Conservation (phyloP, 2,113 vertebrate genomes). For the Neotoma lepida region DNA sequence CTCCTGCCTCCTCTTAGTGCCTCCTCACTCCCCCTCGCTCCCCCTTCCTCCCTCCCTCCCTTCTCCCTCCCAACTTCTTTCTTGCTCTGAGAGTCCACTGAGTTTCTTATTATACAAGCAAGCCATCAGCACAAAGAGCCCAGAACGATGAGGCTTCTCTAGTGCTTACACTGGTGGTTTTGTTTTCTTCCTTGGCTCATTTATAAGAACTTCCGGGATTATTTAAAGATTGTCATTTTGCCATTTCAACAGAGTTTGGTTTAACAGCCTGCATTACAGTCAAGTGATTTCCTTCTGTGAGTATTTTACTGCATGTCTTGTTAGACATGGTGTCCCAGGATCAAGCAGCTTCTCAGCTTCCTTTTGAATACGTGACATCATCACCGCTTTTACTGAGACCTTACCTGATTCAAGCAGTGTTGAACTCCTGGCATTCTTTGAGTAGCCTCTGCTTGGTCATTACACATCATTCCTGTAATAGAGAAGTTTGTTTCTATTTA, state of each 20-base stretch:
- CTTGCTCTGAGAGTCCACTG: background rate
- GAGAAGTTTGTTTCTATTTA: background rate
- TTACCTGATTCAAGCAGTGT: background rate
- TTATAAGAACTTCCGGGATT: background rate
- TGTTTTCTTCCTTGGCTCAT: conserved; percentile 5
- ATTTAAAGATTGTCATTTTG: background rate
- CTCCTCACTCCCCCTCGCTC: no score
- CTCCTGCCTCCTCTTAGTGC: background rate
- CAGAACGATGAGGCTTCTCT: background rate
- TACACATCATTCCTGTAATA: background rate
- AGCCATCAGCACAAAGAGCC: background rate
- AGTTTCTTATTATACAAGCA: background rate
- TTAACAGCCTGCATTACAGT: background rate
- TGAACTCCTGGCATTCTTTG: background rate
- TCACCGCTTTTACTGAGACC: background rate
- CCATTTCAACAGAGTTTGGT: background rate
- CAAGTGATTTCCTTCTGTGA: background rate
- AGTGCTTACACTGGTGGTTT: background rate
- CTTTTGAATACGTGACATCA: background rate
- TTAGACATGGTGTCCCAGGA: background rate
- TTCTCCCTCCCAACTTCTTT: no score
- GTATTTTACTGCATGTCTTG: background rate
- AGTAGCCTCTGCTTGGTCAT: background rate
- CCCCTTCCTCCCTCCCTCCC: rapidly evolving
- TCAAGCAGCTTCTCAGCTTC: background rate